A percentile compares a stretch with the other conserved stretches of the same genome.
Evolutionary conservation across 2,797 vertebrate species (phyloP).

Genomic region (Sebastolobus alascanus): DNA sequence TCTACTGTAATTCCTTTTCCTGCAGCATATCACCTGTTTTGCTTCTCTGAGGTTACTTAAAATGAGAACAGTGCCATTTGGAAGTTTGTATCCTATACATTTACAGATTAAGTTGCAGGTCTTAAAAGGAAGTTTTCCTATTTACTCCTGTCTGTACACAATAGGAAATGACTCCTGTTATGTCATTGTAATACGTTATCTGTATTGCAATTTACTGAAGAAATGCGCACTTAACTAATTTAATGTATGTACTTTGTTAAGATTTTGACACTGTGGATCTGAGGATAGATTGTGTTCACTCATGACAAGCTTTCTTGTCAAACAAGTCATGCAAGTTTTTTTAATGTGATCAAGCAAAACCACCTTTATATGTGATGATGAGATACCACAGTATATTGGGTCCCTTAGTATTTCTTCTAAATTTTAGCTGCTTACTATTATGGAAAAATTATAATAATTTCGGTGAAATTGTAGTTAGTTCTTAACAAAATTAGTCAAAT

Average conservation of each 20-base stretch:
- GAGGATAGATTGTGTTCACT: neutral
- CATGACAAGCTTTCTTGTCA: neutral
- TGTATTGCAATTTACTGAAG: neutral
- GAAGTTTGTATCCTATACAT: neutral
- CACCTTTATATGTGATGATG: neutral
- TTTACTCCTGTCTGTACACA: too few species aligned
- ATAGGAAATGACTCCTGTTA: too few species aligned
- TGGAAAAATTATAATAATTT: neutral
- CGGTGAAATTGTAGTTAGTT: neutral
- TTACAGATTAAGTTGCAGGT: too few species aligned
- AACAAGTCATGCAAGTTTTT: neutral
- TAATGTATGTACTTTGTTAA: neutral
- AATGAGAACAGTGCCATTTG: neutral
- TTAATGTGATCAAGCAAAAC: neutral
- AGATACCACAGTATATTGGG: neutral
- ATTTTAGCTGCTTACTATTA: neutral
- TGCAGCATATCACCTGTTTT: too few species aligned
- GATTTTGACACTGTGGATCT: neutral
- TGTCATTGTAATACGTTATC: too few species aligned
- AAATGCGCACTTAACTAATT: neutral
- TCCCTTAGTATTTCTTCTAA: neutral
- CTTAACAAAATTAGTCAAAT: neutral
- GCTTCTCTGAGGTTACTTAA: neutral
- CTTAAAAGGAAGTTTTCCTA: too few species aligned
- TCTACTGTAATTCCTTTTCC: too few species aligned